Conservation (phyloP, 1,140 invertebrate genomes). For the Vanessa tameamea region DNA sequence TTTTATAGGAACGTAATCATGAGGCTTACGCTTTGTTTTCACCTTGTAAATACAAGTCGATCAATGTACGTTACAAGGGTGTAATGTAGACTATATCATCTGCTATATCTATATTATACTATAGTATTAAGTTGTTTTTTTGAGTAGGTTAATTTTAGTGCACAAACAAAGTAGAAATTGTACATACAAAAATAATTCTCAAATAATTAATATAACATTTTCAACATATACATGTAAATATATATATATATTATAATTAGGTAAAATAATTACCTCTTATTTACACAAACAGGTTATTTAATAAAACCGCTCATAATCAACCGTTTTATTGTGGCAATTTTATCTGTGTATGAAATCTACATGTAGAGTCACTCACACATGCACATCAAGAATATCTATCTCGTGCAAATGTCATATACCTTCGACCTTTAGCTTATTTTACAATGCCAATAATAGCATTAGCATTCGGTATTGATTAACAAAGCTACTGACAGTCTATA, state of each 20-base stretch:
- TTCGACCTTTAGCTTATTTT: slow-evolving; percentile 19
- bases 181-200: too few species aligned
- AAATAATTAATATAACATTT: too few species aligned
- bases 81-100: too few species aligned
- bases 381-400: slow-evolving; percentile 15
- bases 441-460: slow-evolving; percentile 17
- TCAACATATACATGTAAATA: too few species aligned
- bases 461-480: neutral
- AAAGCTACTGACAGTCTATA: neutral
- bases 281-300: too few species aligned
- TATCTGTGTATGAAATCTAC: neutral
- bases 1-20: neutral
- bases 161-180: too few species aligned
- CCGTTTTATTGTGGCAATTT: neutral
- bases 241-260: too few species aligned
- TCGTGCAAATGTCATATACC: slow-evolving; percentile 17
- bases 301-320: neutral
- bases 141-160: too few species aligned
- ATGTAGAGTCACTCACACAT: slow-evolving; percentile 2
- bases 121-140: too few species aligned
- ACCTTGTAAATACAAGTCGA: slow-evolving; percentile 9
- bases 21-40: neutral
- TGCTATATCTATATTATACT: too few species aligned
- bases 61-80: neutral
- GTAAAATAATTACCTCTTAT: too few species aligned